Base-by-base conservation (phyloP, 2,888 invertebrate species). In the Marasmarcha lunaedactyla region DNA sequence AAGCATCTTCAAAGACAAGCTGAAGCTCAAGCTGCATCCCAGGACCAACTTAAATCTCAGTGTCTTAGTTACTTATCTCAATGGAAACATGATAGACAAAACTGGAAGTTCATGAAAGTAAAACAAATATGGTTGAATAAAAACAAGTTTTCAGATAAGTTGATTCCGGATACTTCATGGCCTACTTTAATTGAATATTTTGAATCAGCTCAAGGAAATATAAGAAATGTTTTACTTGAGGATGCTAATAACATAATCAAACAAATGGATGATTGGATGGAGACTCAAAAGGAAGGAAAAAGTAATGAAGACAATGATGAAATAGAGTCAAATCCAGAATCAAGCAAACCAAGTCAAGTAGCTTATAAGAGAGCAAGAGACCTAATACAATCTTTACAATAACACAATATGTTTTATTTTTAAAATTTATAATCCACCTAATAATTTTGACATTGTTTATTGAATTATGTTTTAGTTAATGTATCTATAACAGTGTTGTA, bases 51-150 rank as follows among this genome's bases (percentile, higher is more conserved):
- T 9, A 87, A 87, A 50, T 69, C 85, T 35, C 87, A 88, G 43
- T 89, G 88, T 43, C 70, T 89, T 12, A 88, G 81, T 54, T 92
- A 92, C 58, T 61, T 92, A 38, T 87, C 87, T 1, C 86, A 89
- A 55, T 93, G 93, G 93, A 90, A 91, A 63, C 83, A 90, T 57
- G 84, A 87, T 44, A 85, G 71, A 47, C 70, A 69, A 35, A 86
- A 90, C 51, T 93, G 93, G 93, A 93, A 92, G 64, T 93, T 93
- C 60, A 90, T 90, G 67, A 93, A 93, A 66, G 67, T 89, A 1
- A 87, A 88, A 44, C 93, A 93, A 71, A 86, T 89, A n/a, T 92
- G 91, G 86, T 72, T 93, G 37, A 88, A 87, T 49, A 88, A 89
- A 47, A 86, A 90, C 53, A 86, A 91, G 51, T 88, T 91, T 48